Base-by-base conservation (phyloP, 2,113 vertebrate species). In the Cyprinodon tularosa region DNA sequence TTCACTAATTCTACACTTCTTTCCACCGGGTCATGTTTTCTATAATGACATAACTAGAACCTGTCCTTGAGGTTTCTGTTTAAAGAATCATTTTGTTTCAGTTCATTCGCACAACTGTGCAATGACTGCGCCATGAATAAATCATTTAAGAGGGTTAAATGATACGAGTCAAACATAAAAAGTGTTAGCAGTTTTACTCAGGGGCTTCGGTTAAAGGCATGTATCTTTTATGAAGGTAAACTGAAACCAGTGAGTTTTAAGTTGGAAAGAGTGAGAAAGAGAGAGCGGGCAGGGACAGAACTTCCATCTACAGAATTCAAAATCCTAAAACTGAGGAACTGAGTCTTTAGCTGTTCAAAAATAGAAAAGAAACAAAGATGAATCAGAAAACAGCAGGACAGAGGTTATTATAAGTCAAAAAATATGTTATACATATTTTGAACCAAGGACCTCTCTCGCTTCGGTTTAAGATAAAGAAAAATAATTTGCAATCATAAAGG, bases 191-290 rank as follows among this genome's bases (percentile, higher is more conserved):
- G 47, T 53, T 48, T 59, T 76, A 75, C 59, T 36, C 59, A 64
- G 12, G 29, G 50, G 48, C 77, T 72, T 66, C 78, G 47, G 62
- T 62, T 69, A 72, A 70, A 72, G 42, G 53, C 60, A 17, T 90
- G 66, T 62, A 84, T 84, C 70, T 83, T 88, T 88, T 17, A 83
- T 86, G 69, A 82, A 66, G 64, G 81, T 80, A 84, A 87, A 82
- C 71, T 63, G 53, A 37, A 66, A 45, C 0, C 4, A 42, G 40
- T 62, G 67, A 47, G 61, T 44, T 57, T 57, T 53, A 61, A 72
- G 69, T 48, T 6, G 38, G 76, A 86, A 80, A 66, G 40, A 17
- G 65, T 1, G 6, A 75, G 62, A 20, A 3, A 48, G 44, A 39
- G 11, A 47, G 15, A 53, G 62, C 60, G 42, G 12, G 15, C 37